Base-by-base conservation (phyloP, 2,797 vertebrate species). In the Hafferia zeledoni region DNA sequence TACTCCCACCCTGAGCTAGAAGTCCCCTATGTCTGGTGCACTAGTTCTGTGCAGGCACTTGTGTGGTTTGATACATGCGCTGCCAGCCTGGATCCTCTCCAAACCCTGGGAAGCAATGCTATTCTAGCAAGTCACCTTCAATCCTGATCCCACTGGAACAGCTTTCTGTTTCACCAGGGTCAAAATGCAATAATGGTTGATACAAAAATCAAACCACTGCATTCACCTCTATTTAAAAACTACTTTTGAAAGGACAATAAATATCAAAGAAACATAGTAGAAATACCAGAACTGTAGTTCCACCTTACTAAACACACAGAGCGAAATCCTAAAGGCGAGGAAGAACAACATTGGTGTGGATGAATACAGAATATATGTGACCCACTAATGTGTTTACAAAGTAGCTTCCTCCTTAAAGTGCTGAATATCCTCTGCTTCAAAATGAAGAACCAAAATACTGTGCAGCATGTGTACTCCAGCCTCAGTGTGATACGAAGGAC, bases 311-410 rank as follows among this genome's bases (percentile, higher is more conserved):
- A 84, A 82, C 12, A 49, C 13, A 53, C 25, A 47, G 3, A 12
- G 6, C 8, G 10, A 19, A 69, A 55, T 61, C 28, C 19, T 82
- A 47, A 59, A 81, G 25, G 27, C 4, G 7, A 39, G 24, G 14
- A 76, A 82, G 31, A 71, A 47, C 13, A 50, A 30, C 0, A 0
- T 11, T 44, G 27, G 1, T 25, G 3, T 70, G 44, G 31, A 23
- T 76, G 23, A 71, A 37, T 27, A 27, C 6, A 37, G 57, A 50
- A 22, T 55, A 22, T 17, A 27, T 43, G n/a, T 47, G 24, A 80
- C 17, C 6, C 5, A 31, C 30, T 47, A 25, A 17, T 64, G 25
- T 37, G n/a, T 75, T 94, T 84, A 47, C 37, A 30, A 89, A 84
- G 53, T 41, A 89, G 3, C 10, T 89, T 11, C 37, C 44, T 57